Conservation (phyloP, 2,113 vertebrate species). For the Polypterus bichir region DNA sequence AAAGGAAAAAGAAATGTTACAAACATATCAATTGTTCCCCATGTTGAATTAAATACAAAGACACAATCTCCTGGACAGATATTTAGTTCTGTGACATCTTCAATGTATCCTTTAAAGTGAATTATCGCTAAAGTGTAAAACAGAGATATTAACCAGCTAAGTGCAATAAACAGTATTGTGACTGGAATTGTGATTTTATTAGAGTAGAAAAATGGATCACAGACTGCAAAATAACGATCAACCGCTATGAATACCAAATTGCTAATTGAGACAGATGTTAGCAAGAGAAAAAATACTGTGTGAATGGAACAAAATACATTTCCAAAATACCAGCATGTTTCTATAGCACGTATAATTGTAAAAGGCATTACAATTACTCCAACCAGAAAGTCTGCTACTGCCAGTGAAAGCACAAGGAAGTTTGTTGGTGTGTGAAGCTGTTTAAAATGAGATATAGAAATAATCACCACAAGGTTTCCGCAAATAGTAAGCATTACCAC, state of each 20-base stretch:
- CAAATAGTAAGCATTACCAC: constrained; percentile 2
- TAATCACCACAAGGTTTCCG: constrained; percentile 1
- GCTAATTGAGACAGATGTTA: constrained; percentile 3
- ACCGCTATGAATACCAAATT: constrained; percentile 3
- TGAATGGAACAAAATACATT: constrained; percentile 2
- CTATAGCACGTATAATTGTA: background rate
- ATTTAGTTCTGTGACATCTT: background rate
- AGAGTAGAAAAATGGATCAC: constrained; percentile 1
- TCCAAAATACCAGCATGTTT: constrained; percentile 8
- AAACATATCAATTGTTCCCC: background rate
- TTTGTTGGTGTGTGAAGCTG: constrained; percentile 8
- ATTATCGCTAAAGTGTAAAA: constrained; percentile 3
- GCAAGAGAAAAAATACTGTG: constrained; percentile 2
- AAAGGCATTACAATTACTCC: background rate
- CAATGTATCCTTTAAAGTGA: background rate
- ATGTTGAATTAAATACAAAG: background rate
- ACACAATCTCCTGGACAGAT: background rate
- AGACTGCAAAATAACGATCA: constrained; percentile 1
- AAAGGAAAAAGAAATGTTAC: background rate
- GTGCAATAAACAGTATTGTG: background rate
- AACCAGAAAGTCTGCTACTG: constrained; percentile 3
- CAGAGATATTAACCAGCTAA: background rate
- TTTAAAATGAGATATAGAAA: constrained; percentile 7
- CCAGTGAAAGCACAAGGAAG: background rate
- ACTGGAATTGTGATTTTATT: constrained; percentile 1